phyloP scores from a whole-genome alignment of 2,113 vertebrate genomes.

The Merops nubicus region DNA sequence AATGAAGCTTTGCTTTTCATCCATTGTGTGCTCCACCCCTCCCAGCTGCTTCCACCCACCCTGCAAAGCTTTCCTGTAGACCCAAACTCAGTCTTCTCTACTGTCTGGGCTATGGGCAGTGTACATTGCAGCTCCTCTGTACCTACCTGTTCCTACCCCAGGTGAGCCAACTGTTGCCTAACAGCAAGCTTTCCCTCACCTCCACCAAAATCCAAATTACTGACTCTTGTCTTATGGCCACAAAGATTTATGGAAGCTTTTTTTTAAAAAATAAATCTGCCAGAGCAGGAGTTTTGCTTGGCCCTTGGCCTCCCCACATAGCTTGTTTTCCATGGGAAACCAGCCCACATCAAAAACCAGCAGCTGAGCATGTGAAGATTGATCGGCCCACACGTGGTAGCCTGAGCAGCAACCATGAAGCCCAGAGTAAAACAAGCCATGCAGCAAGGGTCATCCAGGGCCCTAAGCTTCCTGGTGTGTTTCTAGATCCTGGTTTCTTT shows the following conservation, averaged over 20 bases:
- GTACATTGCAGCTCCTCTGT: background rate
- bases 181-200: background rate
- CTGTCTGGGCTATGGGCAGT: background rate
- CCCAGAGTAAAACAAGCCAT: background rate
- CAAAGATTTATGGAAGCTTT: background rate
- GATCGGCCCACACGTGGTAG: background rate
- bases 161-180: background rate
- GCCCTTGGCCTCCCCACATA: background rate
- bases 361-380: background rate
- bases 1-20: background rate
- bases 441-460: background rate
- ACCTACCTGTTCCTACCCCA: background rate
- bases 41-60: constrained; percentile 41
- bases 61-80: background rate
- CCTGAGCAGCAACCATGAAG: background rate
- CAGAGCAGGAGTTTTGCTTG: background rate
- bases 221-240: no score
- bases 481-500: background rate
- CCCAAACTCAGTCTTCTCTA: background rate
- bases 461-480: background rate
- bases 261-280: background rate
- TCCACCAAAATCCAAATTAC: background rate
- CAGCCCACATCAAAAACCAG: background rate
- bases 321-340: background rate
- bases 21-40: background rate